Evolutionary conservation across 2,888 invertebrate species (phyloP).

Genomic region (Anaspis maculata): DNA sequence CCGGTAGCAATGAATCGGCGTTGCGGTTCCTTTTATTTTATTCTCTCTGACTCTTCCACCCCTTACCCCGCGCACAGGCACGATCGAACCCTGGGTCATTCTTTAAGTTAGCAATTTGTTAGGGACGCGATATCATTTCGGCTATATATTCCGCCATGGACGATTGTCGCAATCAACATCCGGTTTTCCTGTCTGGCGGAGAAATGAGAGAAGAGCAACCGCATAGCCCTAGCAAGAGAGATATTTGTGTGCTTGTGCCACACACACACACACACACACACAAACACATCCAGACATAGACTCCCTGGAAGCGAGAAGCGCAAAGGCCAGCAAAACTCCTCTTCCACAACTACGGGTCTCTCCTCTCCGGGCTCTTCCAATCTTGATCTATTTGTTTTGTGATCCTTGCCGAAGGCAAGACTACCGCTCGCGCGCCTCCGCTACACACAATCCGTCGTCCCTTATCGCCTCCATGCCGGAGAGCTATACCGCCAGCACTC

Average conservation of each 20-base stretch:
- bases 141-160: conserved; percentile 34
- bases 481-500: conserved; percentile 30
- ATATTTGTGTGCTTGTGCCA: conserved; percentile 30
- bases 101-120: conserved; percentile 34
- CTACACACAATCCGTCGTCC: conserved; percentile 37
- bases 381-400: conserved; percentile 45
- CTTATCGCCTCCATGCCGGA: conserved; percentile 32
- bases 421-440: no score
- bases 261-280: no score
- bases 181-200: conserved; percentile 37
- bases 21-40: no score
- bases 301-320: conserved; percentile 25
- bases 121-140: conserved; percentile 35
- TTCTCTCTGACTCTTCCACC: no score
- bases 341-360: no score
- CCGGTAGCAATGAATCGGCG: no score
- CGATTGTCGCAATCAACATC: conserved; percentile 44
- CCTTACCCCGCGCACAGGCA: no score
- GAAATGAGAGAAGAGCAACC: conserved; percentile 7
- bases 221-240: conserved; percentile 38
- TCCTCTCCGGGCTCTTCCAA: conserved; percentile 37
- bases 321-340: conserved; percentile 37
- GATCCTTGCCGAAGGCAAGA: conserved; percentile 40
- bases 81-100: no score
- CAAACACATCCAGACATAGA: no score